Percentiles rank a stretch among this genome's conserved stretches.
phyloP scores from a whole-genome alignment of 2,888 invertebrate species.

The Phortica okadai region DNA sequence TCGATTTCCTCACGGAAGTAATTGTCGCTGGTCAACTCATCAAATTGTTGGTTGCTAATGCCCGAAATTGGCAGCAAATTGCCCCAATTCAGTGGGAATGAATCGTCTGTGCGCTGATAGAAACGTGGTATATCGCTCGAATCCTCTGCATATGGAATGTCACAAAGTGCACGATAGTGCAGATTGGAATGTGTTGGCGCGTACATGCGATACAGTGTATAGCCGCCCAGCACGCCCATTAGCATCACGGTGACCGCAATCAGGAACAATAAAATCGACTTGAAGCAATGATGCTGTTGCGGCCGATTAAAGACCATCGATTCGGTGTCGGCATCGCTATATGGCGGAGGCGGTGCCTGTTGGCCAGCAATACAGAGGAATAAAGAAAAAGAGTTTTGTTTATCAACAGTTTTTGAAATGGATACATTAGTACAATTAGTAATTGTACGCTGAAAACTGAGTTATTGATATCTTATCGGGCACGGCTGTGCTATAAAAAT shows the following conservation, averaged over 20 bases:
- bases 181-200: constrained; percentile 79
- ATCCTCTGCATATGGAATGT: constrained; percentile 73
- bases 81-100: constrained; percentile 68
- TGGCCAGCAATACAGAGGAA: not conserved
- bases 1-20: constrained; percentile 89
- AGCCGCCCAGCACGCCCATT: constrained; percentile 83
- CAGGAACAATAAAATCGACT: constrained; percentile 82
- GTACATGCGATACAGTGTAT: constrained; percentile 86
- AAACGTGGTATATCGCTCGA: constrained; percentile 67
- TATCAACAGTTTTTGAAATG: no score
- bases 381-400: not conserved
- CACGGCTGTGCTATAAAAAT: no score
- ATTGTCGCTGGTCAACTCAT: constrained; percentile 68
- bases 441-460: no score
- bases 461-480: no score
- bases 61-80: constrained; percentile 59
- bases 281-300: constrained; percentile 80
- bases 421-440: no score
- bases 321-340: constrained; percentile 74
- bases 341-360: constrained; percentile 34
- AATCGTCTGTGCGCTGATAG: constrained; percentile 67
- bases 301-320: constrained; percentile 75
- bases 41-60: constrained; percentile 44
- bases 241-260: constrained; percentile 84
- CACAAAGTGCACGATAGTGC: constrained; percentile 74